phyloP scores from a whole-genome alignment of 2,113 vertebrate genomes.

The Urocolius indicus region DNA sequence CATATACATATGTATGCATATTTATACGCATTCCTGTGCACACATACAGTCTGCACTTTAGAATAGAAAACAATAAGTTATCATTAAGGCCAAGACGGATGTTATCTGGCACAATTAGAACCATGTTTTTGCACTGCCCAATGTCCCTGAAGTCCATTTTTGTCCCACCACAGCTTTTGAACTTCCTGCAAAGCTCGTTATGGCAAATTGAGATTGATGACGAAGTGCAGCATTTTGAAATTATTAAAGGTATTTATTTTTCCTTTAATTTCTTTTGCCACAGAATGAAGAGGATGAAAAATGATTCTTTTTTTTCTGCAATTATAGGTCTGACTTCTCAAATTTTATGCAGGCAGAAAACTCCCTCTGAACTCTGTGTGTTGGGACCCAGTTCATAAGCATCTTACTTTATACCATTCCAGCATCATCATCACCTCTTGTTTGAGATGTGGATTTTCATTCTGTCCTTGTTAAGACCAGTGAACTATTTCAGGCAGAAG shows the following conservation, averaged over 20 bases:
- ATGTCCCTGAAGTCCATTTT: background rate
- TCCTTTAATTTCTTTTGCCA: conserved; percentile 13
- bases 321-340: conserved; percentile 29
- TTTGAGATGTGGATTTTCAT: background rate
- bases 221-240: conserved; percentile 33
- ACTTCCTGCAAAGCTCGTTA: conserved; percentile 30
- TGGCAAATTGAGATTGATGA: conserved; percentile 60
- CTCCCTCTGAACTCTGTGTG: background rate
- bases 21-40: accelerated
- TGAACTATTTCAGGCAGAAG: background rate
- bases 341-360: background rate
- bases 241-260: conserved; percentile 57
- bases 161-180: background rate
- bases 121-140: background rate
- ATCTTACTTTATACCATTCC: background rate
- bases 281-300: conserved; percentile 30
- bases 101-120: background rate
- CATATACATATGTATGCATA: background rate
- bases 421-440: background rate
- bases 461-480: background rate
- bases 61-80: background rate
- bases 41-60: background rate
- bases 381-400: background rate
- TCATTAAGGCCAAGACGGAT: background rate
- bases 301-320: background rate